Base-by-base conservation (phyloP, 2,888 invertebrate species). In the Zhengitettix transpicula region DNA sequence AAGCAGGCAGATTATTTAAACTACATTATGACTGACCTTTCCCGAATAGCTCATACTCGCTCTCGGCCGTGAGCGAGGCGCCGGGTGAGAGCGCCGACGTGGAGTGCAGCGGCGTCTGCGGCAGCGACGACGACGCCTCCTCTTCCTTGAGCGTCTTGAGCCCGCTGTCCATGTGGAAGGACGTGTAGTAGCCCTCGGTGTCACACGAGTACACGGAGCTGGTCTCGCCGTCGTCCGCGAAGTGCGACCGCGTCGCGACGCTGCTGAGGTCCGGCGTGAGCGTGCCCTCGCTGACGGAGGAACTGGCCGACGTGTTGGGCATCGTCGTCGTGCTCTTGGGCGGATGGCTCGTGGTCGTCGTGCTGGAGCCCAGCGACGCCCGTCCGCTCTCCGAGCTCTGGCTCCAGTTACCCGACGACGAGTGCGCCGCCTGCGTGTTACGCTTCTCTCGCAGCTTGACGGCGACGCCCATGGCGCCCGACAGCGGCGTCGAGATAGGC, bases 121-220 rank as follows among this genome's bases (percentile, higher is more conserved):
- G 85, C 64, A 82, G 80, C 0, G 85, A 85, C 52, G 74, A 73
- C 64, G 77, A 74, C 64, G 84, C 79, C 66, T 85, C 85, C 67
- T 81, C 81, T 73, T 91, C 90, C 69, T 88, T 85, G 14, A 90
- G 74, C 0, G 90, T 89, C 69, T 89, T 89, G 63, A 97, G 73
- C 0, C 96, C 96, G 60, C 93, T 93, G 73, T 97, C 96, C 80
- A 92, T 86, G 73, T 97, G 95, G 77, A 97, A 97, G 17, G 95
- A 95, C 1, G 97, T 97, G 72, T 94, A 97, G 73, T 96, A 97
- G 10, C 97, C 97, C 74, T 97, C 97, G 1, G 94, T 94, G 70
- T 97, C 97, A 70, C 95, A 91, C 2, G 95, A 95, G 72, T 93
- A 95, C 61, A 92, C 89, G 1, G 93, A 93, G 66, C 89, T 88